Evolutionary conservation across 2,113 vertebrate genomes (phyloP).

Genomic region (Cyanoderma ruficeps): DNA sequence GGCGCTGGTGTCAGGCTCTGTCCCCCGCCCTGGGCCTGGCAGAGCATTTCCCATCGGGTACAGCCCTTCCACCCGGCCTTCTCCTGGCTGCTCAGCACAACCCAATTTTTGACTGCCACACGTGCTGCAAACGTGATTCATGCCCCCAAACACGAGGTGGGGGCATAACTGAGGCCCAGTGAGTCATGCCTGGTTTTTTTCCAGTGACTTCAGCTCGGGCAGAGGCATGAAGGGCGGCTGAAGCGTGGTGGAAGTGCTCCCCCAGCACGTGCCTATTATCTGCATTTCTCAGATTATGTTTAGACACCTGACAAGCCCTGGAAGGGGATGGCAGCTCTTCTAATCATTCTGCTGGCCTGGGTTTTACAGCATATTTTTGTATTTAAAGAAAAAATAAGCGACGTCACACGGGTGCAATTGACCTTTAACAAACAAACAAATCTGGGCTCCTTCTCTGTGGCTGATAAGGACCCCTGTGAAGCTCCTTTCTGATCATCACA

Average conservation of each 20-base stretch:
- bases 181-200: not conserved
- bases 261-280: not conserved
- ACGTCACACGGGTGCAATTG: not conserved
- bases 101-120: not conserved
- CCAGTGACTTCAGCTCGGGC: not conserved
- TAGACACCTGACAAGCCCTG: not conserved
- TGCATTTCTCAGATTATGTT: not conserved
- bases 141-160: not conserved
- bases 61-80: not conserved
- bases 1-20: not conserved
- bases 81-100: not conserved
- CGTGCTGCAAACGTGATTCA: not conserved
- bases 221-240: not conserved
- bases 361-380: not conserved
- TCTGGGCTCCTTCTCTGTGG: not conserved
- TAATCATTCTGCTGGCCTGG: not conserved
- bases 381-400: not conserved
- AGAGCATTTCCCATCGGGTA: not conserved
- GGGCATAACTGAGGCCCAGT: not conserved
- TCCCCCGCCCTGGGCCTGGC: not conserved
- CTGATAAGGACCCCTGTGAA: not conserved
- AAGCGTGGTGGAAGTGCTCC: not conserved
- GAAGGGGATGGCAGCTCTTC: not conserved
- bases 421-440: not conserved
- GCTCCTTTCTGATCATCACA: not conserved